Evolutionary conservation across 2,113 vertebrate species (phyloP), one percentile per base, ranked within the genome.

Genomic region (Pipra filicauda): DNA sequence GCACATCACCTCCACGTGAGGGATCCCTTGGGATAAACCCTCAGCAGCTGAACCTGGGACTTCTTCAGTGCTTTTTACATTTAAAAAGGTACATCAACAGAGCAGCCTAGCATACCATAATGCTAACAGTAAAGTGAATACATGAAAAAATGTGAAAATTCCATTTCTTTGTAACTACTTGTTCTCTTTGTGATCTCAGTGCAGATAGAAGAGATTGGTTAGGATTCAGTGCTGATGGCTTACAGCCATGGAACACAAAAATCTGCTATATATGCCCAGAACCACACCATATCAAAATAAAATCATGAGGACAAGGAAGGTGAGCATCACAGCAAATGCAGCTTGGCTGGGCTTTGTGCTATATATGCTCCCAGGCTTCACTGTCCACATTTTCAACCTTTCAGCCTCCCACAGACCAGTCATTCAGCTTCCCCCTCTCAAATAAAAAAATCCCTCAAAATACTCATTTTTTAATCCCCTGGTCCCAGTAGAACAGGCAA

Each of bases 141-240:
- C 54, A 80, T 93, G 11, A 85, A 91, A 95, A 83, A 67, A 75
- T 4, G 5, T 51, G 58, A 70, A 93, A 93, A 96, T 89, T 92
- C 81, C 21, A 4, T 70, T 78, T 93, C 77, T 93, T 92, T 95
- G 80, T 87, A 96, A 85, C 70, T 87, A 69, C 48, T 73, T 95
- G 66, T 76, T 94, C 70, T 84, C 69, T 80, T 95, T 81, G 69
- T 91, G 84, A 91, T 92, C 91, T 92, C 20, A 6, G 17, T 43
- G 58, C 81, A 96, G 74, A 48, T 93, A 74, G 77, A 91, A 93
- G 71, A 88, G 87, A 57, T 62, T 55, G n/a, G 28, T 89, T 85
- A 61, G 74, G 37, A 78, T 75, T 87, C 43, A 58, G n/a, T 88
- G 77, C 52, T 3, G 8, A 89, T 1, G 3, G 37, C 33, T 92